These are phyloP conservation scores for Micromys minutus DNA, from an alignment of 2,113 vertebrate species.

Conservation along the genomic window DNA sequence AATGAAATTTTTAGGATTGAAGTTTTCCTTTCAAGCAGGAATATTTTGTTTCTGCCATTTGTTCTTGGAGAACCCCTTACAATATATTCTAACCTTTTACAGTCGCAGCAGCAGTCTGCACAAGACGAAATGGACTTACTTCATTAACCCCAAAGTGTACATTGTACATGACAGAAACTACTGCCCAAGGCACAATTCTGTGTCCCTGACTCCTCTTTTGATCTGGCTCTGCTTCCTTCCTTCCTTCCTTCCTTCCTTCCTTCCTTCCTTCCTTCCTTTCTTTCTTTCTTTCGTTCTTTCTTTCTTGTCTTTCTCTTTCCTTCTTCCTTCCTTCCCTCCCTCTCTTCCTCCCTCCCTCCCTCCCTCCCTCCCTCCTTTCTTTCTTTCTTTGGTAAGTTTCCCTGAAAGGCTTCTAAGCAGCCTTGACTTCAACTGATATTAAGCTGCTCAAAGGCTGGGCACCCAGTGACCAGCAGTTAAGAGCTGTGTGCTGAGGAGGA, in stretches of 20 bases:
- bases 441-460: background rate
- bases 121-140: background rate
- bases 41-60: constrained; percentile 44
- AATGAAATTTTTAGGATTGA: constrained; percentile 21
- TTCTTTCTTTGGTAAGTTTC: background rate
- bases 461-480: background rate
- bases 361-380: no score
- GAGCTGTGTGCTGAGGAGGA: background rate
- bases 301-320: no score
- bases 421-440: constrained; percentile 15
- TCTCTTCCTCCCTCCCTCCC: no score
- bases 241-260: no score
- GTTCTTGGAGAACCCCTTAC: constrained; percentile 29
- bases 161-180: background rate
- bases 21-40: constrained; percentile 31
- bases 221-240: background rate
- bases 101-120: constrained; percentile 2
- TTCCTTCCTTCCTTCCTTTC: background rate
- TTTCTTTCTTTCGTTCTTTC: no score
- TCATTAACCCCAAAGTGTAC: background rate
- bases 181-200: background rate
- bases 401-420: background rate
- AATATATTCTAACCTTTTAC: constrained; percentile 11
- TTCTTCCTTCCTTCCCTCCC: no score
- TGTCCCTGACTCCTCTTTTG: background rate